Conservation (phyloP, 2,797 vertebrate species). For the Tachyglossus aculeatus region DNA sequence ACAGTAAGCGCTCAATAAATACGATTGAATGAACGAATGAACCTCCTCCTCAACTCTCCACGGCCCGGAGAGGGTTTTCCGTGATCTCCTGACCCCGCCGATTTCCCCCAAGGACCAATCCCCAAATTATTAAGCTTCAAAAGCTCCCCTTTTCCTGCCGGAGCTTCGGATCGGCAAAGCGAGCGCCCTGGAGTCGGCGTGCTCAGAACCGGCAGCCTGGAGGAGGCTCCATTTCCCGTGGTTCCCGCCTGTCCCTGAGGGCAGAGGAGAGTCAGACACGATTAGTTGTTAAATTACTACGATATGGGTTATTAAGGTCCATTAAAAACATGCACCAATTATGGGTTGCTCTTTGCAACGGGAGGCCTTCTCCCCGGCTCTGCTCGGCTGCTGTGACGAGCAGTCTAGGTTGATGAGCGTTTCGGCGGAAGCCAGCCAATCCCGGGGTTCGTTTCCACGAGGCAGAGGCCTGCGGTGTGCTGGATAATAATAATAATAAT, state of each 20-base stretch:
- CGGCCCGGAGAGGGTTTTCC: neutral
- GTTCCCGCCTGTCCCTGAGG: neutral
- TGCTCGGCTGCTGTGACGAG: no score
- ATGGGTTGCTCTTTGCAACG: neutral
- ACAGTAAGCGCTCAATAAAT: no score
- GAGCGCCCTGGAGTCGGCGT: neutral
- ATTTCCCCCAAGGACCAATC: slow-evolving; percentile 13
- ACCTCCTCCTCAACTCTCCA: neutral
- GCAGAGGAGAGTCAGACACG: slow-evolving; percentile 9
- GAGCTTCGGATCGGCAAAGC: neutral
- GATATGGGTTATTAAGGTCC: slow-evolving; percentile 31
- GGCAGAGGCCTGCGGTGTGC: no score
- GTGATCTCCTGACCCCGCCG: no score
- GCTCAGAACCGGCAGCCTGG: neutral
- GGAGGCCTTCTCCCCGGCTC: no score
- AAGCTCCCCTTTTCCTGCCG: neutral
- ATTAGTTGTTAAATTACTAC: slow-evolving; percentile 25
- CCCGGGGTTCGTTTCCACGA: no score
- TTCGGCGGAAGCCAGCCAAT: no score
- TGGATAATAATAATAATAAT: no score
- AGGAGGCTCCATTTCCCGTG: no score
- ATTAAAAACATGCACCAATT: slow-evolving; percentile 27
- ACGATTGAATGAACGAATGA: neutral
- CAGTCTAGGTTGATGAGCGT: no score
- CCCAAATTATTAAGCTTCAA: neutral